A percentile compares a stretch with the other conserved stretches of the same genome.
Conservation (phyloP, 2,797 vertebrate genomes). For the Gouania willdenowi region DNA sequence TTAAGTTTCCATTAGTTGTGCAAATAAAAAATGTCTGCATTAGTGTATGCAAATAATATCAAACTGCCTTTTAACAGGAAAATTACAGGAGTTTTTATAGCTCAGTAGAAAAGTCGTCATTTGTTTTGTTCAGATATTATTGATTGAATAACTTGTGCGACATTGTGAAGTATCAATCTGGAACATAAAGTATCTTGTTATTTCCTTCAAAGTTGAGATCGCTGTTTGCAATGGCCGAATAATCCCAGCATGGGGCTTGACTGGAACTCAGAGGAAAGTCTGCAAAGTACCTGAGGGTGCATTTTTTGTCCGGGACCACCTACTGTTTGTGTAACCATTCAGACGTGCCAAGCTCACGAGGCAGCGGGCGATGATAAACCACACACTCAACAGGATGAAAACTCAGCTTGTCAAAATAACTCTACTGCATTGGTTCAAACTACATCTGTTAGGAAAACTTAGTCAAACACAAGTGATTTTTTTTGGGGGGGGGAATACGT, state of each 20-base stretch:
- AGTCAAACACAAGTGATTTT: background rate
- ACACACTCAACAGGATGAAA: background rate
- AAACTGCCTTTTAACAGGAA: too few species aligned
- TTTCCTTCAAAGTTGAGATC: slow-evolving; percentile 19
- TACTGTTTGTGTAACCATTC: slow-evolving; percentile 26
- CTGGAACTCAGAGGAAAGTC: slow-evolving; percentile 18
- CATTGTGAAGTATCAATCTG: too few species aligned
- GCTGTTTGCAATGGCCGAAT: slow-evolving; percentile 29
- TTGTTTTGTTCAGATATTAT: too few species aligned
- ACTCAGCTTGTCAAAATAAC: slow-evolving; percentile 25
- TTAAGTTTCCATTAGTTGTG: too few species aligned
- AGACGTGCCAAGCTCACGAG: slow-evolving; percentile 23
- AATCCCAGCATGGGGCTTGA: slow-evolving; percentile 29
- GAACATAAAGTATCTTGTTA: background rate
- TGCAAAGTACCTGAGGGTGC: slow-evolving; percentile 31
- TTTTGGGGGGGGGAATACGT: too few species aligned
- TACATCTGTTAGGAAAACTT: slow-evolving; percentile 5
- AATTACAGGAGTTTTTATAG: too few species aligned
- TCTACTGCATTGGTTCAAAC: slow-evolving; percentile 6
- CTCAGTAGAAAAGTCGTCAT: too few species aligned
- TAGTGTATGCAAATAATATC: too few species aligned
- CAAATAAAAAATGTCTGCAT: too few species aligned
- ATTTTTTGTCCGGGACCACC: slow-evolving; percentile 16
- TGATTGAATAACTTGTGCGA: too few species aligned
- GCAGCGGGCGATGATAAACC: slow-evolving; percentile 2